These are phyloP conservation scores for Blastobasis adustella DNA, from an alignment of 2,888 invertebrate genomes.

Conservation along the genomic window DNA sequence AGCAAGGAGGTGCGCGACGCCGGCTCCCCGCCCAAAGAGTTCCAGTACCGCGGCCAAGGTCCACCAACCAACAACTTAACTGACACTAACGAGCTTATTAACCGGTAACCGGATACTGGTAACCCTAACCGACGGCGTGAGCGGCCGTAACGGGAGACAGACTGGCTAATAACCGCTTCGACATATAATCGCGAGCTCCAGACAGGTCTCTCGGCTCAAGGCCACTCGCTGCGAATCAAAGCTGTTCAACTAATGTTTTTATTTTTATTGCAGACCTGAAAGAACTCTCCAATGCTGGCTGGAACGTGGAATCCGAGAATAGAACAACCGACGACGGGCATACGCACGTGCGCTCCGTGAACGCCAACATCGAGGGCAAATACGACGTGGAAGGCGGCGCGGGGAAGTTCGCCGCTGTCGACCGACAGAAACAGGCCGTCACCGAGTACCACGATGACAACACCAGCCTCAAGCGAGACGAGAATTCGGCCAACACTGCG, in stretches of 20 bases:
- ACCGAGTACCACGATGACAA: conserved; percentile 60
- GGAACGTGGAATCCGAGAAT: conserved; percentile 79
- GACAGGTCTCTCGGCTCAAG: no score
- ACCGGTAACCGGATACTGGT: conserved; percentile 27
- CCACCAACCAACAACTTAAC: conserved; percentile 32
- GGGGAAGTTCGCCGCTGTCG: conserved; percentile 77
- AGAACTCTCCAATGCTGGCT: conserved; percentile 74
- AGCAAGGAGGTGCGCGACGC: conserved; percentile 87
- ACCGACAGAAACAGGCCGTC: conserved; percentile 73
- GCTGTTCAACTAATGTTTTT: background rate
- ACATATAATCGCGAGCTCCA: background rate
- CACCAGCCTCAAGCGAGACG: conserved; percentile 54
- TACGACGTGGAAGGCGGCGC: conserved; percentile 79
- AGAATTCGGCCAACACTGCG: conserved; percentile 47
- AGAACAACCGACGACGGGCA: conserved; percentile 78
- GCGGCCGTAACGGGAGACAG: no score
- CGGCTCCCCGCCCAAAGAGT: conserved; percentile 82
- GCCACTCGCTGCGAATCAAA: background rate
- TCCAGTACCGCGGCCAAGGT: conserved; percentile 67
- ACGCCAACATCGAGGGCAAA: conserved; percentile 78
- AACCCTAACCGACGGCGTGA: no score
- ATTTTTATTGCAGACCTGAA: conserved; percentile 53
- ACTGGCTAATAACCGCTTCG: background rate
- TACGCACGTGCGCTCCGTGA: conserved; percentile 73
- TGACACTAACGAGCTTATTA: conserved; percentile 56